Evolutionary conservation across 2,113 vertebrate species (phyloP).

Genomic region (Crotalus viridis): DNA sequence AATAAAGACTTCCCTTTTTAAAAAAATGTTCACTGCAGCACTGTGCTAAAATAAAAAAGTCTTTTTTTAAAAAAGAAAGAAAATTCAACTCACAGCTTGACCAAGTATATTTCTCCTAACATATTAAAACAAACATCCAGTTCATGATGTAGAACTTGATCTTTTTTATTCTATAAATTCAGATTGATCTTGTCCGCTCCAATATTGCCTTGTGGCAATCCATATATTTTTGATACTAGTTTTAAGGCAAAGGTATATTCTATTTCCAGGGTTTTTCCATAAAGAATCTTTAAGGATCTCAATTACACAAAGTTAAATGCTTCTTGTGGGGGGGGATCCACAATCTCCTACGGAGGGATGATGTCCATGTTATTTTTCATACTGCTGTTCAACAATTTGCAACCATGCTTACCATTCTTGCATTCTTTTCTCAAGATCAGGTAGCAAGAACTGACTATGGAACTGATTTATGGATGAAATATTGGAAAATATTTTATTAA

Average conservation of each 20-base stretch:
- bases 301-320: background rate
- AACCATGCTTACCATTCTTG: constrained; percentile 87
- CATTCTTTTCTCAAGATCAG: constrained; percentile 95
- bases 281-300: background rate
- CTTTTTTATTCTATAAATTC: background rate
- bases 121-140: background rate
- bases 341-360: background rate
- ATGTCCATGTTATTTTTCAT: background rate
- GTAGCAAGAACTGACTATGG: constrained; percentile 94
- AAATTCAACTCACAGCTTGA: background rate
- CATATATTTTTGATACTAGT: background rate
- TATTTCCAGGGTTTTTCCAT: background rate
- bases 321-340: background rate
- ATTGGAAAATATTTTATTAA: constrained; percentile 98
- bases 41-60: background rate
- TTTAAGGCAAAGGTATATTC: background rate
- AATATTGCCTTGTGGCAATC: background rate
- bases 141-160: background rate
- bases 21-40: too few species aligned
- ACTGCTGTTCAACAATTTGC: background rate
- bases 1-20: too few species aligned
- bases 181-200: background rate
- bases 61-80: background rate
- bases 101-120: background rate
- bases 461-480: constrained; percentile 92